phyloP scores from a whole-genome alignment of 2,888 invertebrate genomes.

The Campoletis raptor region DNA sequence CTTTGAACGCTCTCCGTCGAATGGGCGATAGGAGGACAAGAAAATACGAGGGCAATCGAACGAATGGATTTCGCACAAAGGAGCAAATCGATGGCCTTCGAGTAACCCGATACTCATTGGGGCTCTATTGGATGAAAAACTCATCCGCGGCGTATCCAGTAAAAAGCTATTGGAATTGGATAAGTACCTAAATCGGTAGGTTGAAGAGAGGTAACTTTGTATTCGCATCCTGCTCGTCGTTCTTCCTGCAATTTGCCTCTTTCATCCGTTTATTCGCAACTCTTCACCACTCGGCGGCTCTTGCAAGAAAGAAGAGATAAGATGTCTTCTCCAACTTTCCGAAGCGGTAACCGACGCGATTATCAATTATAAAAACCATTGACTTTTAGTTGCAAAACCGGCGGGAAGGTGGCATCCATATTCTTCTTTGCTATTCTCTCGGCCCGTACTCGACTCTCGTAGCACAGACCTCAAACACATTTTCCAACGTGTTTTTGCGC shows the following conservation, averaged over 20 bases:
- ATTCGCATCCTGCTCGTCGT: neutral
- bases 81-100: neutral
- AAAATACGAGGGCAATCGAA: neutral
- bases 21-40: neutral
- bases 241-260: neutral
- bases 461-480: neutral
- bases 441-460: neutral
- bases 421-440: slow-evolving; percentile 2
- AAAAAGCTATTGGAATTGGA: neutral
- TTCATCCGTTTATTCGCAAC: neutral
- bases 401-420: too few species aligned
- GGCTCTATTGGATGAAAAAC: neutral
- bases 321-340: too few species aligned
- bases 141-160: neutral
- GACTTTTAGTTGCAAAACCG: too few species aligned
- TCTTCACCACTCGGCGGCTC: too few species aligned
- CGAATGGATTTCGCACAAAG: neutral
- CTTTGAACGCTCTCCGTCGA: neutral
- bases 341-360: too few species aligned
- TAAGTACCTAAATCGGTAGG: neutral
- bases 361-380: too few species aligned
- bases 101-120: neutral
- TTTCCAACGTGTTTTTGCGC: slow-evolving; percentile 10
- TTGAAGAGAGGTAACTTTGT: neutral
- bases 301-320: too few species aligned